A percentile compares a stretch with the other conserved stretches of the same genome.
These are phyloP conservation scores for Pantherophis guttatus DNA, from an alignment of 2,113 vertebrate genomes.

Conservation along the genomic window DNA sequence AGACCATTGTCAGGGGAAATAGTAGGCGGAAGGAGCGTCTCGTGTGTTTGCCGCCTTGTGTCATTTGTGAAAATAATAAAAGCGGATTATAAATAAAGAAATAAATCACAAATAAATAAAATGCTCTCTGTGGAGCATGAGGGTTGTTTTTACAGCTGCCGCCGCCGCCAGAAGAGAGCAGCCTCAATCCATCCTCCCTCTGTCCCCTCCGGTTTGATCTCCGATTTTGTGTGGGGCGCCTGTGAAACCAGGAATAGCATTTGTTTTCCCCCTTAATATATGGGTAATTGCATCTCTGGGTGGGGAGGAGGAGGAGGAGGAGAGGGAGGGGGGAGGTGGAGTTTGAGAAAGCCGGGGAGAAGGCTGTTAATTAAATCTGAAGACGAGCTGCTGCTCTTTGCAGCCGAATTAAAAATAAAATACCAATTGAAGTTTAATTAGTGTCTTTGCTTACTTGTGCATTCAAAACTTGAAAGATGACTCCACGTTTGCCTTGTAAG, in stretches of 20 bases:
- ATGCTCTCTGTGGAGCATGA: background rate
- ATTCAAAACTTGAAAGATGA: constrained; percentile 73
- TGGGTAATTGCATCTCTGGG: constrained; percentile 55
- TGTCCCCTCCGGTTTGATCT: constrained; percentile 26
- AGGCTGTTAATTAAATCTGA: constrained; percentile 75
- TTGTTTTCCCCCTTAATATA: constrained; percentile 59
- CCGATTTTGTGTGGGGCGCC: background rate
- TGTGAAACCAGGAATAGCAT: constrained; percentile 34
- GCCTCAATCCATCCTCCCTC: constrained; percentile 5
- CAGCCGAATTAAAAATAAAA: constrained; percentile 75
- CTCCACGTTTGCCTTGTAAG: constrained; percentile 69
- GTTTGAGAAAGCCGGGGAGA: constrained; percentile 15
- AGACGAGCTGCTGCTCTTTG: constrained; percentile 69
- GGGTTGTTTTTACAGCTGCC: background rate
- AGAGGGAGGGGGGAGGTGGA: no score
- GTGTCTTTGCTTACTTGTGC: constrained; percentile 72
- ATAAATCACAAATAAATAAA: background rate
- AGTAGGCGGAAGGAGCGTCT: no score
- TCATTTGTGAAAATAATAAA: no score
- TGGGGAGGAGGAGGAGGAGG: constrained; percentile 35
- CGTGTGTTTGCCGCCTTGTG: no score
- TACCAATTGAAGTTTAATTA: constrained; percentile 78
- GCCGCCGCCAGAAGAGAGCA: fast-evolving
- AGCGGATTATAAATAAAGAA: background rate
- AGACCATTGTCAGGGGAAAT: background rate